Base-by-base conservation (phyloP, 1,140 invertebrate genomes). In the Ectropis grisescens region DNA sequence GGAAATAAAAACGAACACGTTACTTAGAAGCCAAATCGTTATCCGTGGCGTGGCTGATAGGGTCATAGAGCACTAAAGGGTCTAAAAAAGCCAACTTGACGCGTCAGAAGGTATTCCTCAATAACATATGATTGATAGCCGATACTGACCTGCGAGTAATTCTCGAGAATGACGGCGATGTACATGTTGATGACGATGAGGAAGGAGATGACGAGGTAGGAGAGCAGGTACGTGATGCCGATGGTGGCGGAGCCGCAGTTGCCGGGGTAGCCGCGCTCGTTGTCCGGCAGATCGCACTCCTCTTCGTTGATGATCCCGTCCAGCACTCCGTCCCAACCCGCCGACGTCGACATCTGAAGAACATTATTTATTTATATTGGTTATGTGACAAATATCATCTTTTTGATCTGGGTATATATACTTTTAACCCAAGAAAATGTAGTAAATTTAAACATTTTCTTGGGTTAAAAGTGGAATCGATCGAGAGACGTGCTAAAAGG, bases 101-200 rank as follows among this genome's bases (percentile, higher is more conserved):
- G n/a, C n/a, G n/a, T n/a, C n/a, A n/a, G n/a, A n/a, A n/a, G n/a
- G n/a, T n/a, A n/a, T n/a, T n/a, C n/a, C n/a, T n/a, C n/a, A n/a
- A n/a, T n/a, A n/a, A n/a, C n/a, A n/a, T n/a, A n/a, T n/a, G n/a
- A n/a, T n/a, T n/a, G n/a, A n/a, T n/a, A n/a, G n/a, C n/a, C n/a
- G n/a, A n/a, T 19, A 19, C 3, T 19, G 56, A 75, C 74, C 74
- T 95, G 93, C 37, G 94, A 97, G 83, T 98, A 99, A 82, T 98
- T 99, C 83, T 99, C 97, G 79, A 99, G 89, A 81, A 99, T 98
- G 70, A 98, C 96, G 62, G 96, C 96, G 82, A 98, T 98, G 88
- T 98, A 98, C 97, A 98, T 98, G 89, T 98, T 98, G 75, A 98
- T 97, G 46, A 98, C 95, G 67, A 99, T 98, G 55, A 99, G 88